Percentiles rank a stretch among this genome's conserved stretches.
phyloP scores from a whole-genome alignment of 2,797 vertebrate genomes.

The Sebastes paucispinis region DNA sequence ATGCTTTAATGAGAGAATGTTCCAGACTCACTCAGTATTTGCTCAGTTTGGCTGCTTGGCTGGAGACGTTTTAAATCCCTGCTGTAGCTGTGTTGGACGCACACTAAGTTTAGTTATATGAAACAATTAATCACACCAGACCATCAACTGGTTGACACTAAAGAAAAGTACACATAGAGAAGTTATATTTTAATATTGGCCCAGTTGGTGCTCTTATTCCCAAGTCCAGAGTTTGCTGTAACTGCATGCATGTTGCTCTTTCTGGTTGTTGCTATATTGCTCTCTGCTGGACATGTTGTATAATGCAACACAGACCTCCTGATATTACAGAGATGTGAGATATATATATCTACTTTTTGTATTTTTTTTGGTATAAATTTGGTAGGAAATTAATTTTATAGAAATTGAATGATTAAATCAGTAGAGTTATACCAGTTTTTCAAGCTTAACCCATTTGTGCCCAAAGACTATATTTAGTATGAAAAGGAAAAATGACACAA shows the following conservation, averaged over 20 bases:
- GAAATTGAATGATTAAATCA: neutral
- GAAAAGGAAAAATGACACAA: too few relatives aligned
- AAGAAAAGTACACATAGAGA: neutral
- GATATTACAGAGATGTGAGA: neutral
- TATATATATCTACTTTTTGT: too few relatives aligned
- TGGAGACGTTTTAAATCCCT: slow-evolving; percentile 24
- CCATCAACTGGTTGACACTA: neutral
- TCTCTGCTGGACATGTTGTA: slow-evolving; percentile 69
- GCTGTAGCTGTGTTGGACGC: slow-evolving; percentile 8
- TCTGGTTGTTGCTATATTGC: slow-evolving; percentile 63
- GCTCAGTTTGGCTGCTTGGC: slow-evolving; percentile 51
- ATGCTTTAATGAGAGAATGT: slow-evolving; percentile 65
- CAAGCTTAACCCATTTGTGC: neutral
- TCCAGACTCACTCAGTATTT: slow-evolving; percentile 47
- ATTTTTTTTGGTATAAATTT: too few relatives aligned
- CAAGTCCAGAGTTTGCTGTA: neutral
- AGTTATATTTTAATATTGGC: neutral
- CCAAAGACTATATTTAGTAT: too few relatives aligned
- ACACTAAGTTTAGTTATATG: slow-evolving; percentile 15
- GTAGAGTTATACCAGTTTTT: neutral
- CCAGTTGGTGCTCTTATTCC: slow-evolving; percentile 3
- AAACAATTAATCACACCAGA: slow-evolving; percentile 28
- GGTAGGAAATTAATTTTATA: neutral
- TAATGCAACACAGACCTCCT: slow-evolving; percentile 23
- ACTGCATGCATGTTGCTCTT: neutral